phyloP scores from a whole-genome alignment of 2,797 vertebrate genomes.

The Propithecus perrieri region DNA sequence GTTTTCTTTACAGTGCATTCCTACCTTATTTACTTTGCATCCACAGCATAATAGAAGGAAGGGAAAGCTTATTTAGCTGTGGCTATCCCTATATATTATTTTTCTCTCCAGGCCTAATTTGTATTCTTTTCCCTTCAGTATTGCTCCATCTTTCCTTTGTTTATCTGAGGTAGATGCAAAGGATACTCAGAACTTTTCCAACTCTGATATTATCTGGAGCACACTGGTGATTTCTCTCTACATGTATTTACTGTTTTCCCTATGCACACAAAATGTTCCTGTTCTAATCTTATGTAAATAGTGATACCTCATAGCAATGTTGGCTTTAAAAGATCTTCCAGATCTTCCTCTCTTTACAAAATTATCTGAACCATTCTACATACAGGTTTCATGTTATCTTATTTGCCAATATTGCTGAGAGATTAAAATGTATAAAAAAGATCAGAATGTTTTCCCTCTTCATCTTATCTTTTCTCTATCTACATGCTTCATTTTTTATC shows the following conservation, averaged over 20 bases:
- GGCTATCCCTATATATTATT: background rate
- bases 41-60: background rate
- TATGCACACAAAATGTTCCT: background rate
- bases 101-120: background rate
- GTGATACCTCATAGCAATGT: constrained; percentile 39
- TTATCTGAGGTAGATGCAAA: constrained; percentile 12
- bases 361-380: constrained; percentile 51
- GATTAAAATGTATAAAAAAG: background rate
- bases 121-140: background rate
- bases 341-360: constrained; percentile 42
- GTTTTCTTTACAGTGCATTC: background rate
- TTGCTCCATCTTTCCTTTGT: background rate
- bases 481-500: constrained; percentile 52
- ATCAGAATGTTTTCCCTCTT: background rate
- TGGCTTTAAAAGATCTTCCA: constrained; percentile 61
- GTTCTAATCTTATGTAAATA: constrained; percentile 62
- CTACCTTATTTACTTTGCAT: background rate
- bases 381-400: constrained; percentile 18
- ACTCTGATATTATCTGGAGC: background rate
- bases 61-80: background rate
- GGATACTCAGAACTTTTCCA: background rate
- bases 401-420: background rate
- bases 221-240: background rate
- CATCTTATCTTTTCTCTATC: constrained; percentile 44
- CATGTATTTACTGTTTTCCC: background rate